These are phyloP conservation scores for Acipenser ruthenus DNA, from an alignment of 2,797 vertebrate genomes.

Conservation along the genomic window DNA sequence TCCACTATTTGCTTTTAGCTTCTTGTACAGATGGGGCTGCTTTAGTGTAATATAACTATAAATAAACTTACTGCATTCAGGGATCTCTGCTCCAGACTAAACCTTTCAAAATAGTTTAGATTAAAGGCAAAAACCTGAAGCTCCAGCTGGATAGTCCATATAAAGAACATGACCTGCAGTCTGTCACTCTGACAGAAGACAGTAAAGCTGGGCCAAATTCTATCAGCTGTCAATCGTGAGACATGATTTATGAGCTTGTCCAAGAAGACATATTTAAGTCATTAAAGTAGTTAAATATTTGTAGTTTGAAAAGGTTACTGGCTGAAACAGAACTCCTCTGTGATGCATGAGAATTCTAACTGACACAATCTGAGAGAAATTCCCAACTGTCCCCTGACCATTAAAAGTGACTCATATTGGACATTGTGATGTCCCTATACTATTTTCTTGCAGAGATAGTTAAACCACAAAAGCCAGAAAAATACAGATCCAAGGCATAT, in stretches of 20 bases:
- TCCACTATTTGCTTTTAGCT: conserved; percentile 9
- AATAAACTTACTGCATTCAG: conserved; percentile 13
- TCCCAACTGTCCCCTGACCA: no score
- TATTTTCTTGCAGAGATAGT: no score
- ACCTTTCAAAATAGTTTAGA: conserved; percentile 28
- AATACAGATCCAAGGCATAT: no score
- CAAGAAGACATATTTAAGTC: conserved; percentile 17
- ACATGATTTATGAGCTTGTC: conserved; percentile 14
- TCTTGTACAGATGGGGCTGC: conserved; percentile 7
- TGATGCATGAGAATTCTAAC: no score
- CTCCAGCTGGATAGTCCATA: conserved; percentile 16
- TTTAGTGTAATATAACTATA: conserved; percentile 11
- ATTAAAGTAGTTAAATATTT: conserved; percentile 12
- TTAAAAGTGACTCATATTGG: no score
- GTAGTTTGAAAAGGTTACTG: neutral
- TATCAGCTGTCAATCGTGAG: conserved; percentile 17
- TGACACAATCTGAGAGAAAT: no score
- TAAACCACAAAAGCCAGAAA: no score
- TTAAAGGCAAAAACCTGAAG: conserved; percentile 16
- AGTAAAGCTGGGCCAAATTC: conserved; percentile 15
- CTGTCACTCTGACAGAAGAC: conserved; percentile 14
- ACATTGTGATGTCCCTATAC: no score
- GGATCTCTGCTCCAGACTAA: conserved; percentile 26
- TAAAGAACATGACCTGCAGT: conserved; percentile 15
- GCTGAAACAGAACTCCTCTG: no score